A percentile compares a stretch with the other conserved stretches of the same genome.
Evolutionary conservation across 2,797 vertebrate species (phyloP).

Genomic region (Sternotherus odoratus): DNA sequence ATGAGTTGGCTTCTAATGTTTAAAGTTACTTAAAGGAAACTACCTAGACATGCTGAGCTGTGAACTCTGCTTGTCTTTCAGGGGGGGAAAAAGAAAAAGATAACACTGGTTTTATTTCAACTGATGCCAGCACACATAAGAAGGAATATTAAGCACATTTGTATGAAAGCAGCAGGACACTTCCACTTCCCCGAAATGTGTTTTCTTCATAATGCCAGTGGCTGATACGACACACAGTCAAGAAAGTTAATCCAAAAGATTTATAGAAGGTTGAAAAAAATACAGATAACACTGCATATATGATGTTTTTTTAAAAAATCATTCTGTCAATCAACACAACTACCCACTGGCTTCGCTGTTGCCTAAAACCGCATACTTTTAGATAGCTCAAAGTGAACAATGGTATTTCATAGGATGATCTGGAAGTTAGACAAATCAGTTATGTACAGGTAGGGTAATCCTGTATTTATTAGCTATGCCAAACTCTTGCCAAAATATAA

Average conservation of each 20-base stretch:
- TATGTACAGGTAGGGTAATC: conserved; percentile 25
- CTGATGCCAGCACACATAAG: neutral
- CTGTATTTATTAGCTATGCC: conserved; percentile 22
- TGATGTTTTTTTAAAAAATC: neutral
- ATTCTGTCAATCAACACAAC: neutral
- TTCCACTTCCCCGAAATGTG: neutral
- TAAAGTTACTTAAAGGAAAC: conserved; percentile 80
- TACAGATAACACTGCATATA: neutral
- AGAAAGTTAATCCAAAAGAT: neutral
- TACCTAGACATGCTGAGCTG: conserved; percentile 17
- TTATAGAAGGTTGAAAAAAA: neutral
- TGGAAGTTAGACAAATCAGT: conserved; percentile 2
- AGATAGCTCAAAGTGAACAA: neutral
- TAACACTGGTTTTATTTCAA: neutral
- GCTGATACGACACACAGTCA: neutral
- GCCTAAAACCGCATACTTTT: neutral
- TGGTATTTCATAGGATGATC: accelerated
- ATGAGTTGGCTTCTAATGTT: conserved; percentile 77
- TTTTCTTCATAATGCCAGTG: neutral
- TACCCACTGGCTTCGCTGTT: neutral
- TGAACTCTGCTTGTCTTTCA: conserved; percentile 5
- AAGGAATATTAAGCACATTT: neutral
- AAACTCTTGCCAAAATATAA: neutral
- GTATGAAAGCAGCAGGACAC: neutral
- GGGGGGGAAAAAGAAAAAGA: neutral